A percentile compares a stretch with the other conserved stretches of the same genome.
Evolutionary conservation across 1,140 invertebrate genomes (phyloP).

Genomic region (Anastrepha obliqua): DNA sequence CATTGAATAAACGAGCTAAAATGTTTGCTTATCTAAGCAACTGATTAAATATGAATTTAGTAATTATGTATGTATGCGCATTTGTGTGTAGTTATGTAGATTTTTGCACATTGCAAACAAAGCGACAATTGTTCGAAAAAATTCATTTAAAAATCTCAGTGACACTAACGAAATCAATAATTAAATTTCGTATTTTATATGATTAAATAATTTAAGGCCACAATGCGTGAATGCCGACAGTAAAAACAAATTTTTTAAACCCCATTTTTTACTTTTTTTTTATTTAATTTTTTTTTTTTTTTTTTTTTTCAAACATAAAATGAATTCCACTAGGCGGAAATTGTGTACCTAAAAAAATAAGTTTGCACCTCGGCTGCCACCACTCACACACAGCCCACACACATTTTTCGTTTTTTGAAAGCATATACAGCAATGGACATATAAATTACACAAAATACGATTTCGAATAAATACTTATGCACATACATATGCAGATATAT

Average conservation of each 20-base stretch:
- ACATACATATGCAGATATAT: background rate
- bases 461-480: background rate
- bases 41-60: background rate
- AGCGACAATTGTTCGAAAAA: constrained; percentile 21
- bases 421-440: background rate
- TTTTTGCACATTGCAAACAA: background rate
- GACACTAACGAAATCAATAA: too few species aligned
- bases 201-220: too few species aligned
- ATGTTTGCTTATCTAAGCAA: background rate
- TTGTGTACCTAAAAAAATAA: constrained; percentile 30
- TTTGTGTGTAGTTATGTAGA: background rate
- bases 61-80: background rate
- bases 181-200: too few species aligned
- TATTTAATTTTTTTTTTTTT: background rate
- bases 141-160: background rate
- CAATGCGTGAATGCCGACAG: background rate
- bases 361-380: background rate
- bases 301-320: background rate
- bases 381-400: background rate
- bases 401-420: background rate
- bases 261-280: background rate
- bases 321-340: constrained; percentile 28
- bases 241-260: constrained; percentile 1
- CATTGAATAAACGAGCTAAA: background rate
- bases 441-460: background rate